Evolutionary conservation across 2,888 invertebrate genomes (phyloP).

Genomic region (Euzophera pinguis): DNA sequence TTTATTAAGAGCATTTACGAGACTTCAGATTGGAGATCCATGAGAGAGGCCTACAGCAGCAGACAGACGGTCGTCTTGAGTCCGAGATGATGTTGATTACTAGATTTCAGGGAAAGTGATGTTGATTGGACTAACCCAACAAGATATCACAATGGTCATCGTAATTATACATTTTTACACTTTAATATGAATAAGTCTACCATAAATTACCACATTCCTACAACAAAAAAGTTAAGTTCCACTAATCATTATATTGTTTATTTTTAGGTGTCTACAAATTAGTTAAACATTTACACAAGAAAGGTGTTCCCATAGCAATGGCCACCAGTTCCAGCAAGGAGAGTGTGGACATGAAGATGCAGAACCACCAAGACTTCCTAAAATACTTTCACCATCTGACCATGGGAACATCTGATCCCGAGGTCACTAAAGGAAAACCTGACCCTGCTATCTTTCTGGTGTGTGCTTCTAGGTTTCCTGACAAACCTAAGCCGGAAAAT

Average conservation of each 20-base stretch:
- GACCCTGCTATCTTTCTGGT: slow-evolving; percentile 91
- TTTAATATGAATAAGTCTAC: no score
- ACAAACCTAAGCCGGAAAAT: slow-evolving; percentile 81
- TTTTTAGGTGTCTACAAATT: slow-evolving; percentile 86
- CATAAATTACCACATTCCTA: no score
- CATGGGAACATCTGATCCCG: slow-evolving; percentile 89
- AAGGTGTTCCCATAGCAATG: slow-evolving; percentile 89
- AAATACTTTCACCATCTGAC: slow-evolving; percentile 86
- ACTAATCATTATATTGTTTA: background rate
- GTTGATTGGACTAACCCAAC: no score
- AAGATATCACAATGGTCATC: no score
- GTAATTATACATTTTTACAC: no score
- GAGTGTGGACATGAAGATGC: slow-evolving; percentile 85
- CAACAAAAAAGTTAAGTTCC: background rate
- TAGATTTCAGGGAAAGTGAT: no score
- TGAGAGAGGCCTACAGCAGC: no score
- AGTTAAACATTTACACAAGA: slow-evolving; percentile 85
- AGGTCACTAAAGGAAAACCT: slow-evolving; percentile 92
- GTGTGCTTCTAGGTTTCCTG: slow-evolving; percentile 85
- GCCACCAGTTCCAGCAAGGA: slow-evolving; percentile 90
- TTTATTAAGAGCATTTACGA: no score
- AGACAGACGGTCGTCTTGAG: no score
- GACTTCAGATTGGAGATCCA: no score
- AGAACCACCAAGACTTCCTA: slow-evolving; percentile 83
- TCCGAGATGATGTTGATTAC: no score